Evolutionary conservation across 2,888 invertebrate genomes (phyloP).

Genomic region (Embidobia sp.): DNA sequence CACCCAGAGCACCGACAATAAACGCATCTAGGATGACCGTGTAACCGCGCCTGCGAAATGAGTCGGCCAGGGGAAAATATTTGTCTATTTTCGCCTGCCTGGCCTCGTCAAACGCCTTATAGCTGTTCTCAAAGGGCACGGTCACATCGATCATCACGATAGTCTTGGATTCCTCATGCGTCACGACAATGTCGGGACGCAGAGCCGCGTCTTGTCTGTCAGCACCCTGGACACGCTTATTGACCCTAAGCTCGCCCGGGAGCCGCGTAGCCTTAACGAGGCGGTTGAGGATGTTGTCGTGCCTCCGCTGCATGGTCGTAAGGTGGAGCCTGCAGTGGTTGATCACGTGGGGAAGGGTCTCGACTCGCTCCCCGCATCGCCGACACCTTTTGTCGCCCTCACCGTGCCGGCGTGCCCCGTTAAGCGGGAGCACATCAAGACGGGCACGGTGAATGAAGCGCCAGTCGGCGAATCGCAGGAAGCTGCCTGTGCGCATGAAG

Average conservation of each 20-base stretch:
- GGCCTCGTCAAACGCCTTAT: slow-evolving; percentile 65
- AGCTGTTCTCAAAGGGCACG: slow-evolving; percentile 73
- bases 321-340: slow-evolving; percentile 74
- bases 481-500: slow-evolving; percentile 66
- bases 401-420: slow-evolving; percentile 58
- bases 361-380: slow-evolving; percentile 68
- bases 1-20: slow-evolving; percentile 55
- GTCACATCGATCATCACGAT: slow-evolving; percentile 72
- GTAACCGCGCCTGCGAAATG: slow-evolving; percentile 49
- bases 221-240: slow-evolving; percentile 33
- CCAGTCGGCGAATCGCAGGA: slow-evolving; percentile 76
- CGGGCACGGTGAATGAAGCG: slow-evolving; percentile 77
- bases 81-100: slow-evolving; percentile 67
- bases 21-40: slow-evolving; percentile 51
- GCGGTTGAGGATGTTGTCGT: slow-evolving; percentile 66
- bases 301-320: slow-evolving; percentile 66
- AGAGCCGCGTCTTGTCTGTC: slow-evolving; percentile 40
- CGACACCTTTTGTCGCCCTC: slow-evolving; percentile 69
- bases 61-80: slow-evolving; percentile 66
- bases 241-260: slow-evolving; percentile 38
- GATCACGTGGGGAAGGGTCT: slow-evolving; percentile 77
- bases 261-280: slow-evolving; percentile 60
- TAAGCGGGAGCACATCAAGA: slow-evolving; percentile 56
- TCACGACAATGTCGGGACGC: slow-evolving; percentile 65
- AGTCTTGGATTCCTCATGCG: slow-evolving; percentile 58